phyloP scores from a whole-genome alignment of 92 coral and sea anemone species.

The Umimayanthus kanabou region DNA sequence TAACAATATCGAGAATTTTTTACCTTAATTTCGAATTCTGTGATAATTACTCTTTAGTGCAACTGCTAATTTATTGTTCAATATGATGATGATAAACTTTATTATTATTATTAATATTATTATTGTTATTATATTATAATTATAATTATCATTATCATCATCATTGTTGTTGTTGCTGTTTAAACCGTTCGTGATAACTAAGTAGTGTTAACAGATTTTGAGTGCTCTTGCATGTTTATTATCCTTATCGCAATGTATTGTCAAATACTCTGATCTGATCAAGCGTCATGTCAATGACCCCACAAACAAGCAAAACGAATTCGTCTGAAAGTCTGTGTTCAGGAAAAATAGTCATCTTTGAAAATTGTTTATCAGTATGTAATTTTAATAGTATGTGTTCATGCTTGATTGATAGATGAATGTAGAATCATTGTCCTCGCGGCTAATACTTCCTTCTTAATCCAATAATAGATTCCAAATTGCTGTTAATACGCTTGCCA shows the following conservation, averaged over 20 bases:
- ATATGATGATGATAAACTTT: neutral
- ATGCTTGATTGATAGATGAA: too few relatives aligned
- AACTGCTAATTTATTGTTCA: too few relatives aligned
- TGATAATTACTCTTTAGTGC: too few relatives aligned
- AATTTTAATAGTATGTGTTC: neutral
- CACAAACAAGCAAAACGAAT: too few relatives aligned
- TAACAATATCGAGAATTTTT: too few relatives aligned
- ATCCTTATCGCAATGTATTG: neutral
- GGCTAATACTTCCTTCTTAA: neutral
- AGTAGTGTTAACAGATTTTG: constrained; percentile 1
- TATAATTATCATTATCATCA: neutral
- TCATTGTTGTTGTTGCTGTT: too few relatives aligned
- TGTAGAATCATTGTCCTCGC: too few relatives aligned
- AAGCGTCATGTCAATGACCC: neutral
- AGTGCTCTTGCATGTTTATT: neutral
- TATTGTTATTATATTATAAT: neutral
- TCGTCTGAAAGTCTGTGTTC: too few relatives aligned
- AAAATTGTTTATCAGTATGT: neutral
- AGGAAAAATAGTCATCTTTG: neutral
- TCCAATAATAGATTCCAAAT: neutral
- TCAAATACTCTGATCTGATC: neutral
- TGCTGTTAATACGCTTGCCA: neutral
- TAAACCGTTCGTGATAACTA: constrained; percentile 8
- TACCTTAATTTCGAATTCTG: too few relatives aligned
- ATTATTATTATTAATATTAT: neutral